Evolutionary conservation across 2,888 invertebrate species (phyloP), one percentile per base, ranked within the genome.

Genomic region (Anoplius nigerrimus): DNA sequence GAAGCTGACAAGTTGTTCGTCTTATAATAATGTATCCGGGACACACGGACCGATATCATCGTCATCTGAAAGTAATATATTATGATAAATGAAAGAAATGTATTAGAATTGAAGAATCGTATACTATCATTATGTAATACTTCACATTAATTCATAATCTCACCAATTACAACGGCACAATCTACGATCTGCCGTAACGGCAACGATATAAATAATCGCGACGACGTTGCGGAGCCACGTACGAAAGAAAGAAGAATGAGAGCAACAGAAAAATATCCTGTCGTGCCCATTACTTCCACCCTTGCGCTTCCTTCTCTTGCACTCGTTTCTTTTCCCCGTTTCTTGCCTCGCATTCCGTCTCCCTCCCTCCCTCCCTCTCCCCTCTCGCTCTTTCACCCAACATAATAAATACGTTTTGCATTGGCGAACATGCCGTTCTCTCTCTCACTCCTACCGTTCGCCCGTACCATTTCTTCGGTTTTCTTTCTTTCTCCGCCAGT

Each of bases 331-430:
- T 16, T 11, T 46, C 21, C 8, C 43, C 56, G 48, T 55, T 53
- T 62, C 58, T 55, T 21, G 21, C 64, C 34, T 5, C 24, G 11
- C 8, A 34, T 24, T 11, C 20, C 34, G 48, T 27, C 20, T 11
- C 34, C n/a, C 24, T 34, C 13, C 1, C 15, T 46, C 21, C 8
- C 43, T 53, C 45, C 51, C 52, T 62, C 58, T 55, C 20, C 18
- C 64, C 34, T 5, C 24, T 6, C 8, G 22, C 22, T 11, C 20
- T 27, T 16, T 11, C 34, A n/a, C 24, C 22, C 13, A 4, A 42
- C 63, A 67, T 70, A 62, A 76, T 76, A 68, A 74, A 76, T 64
- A 72, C 75, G 74, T 76, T 70, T 59, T 67, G 46, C 60, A 16
- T 16, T 8, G 48, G 20, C 52, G 68, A 74, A 65, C 74, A 69